Conservation (phyloP, 2,797 vertebrate genomes). For the Hypotaenidia philippensis region DNA sequence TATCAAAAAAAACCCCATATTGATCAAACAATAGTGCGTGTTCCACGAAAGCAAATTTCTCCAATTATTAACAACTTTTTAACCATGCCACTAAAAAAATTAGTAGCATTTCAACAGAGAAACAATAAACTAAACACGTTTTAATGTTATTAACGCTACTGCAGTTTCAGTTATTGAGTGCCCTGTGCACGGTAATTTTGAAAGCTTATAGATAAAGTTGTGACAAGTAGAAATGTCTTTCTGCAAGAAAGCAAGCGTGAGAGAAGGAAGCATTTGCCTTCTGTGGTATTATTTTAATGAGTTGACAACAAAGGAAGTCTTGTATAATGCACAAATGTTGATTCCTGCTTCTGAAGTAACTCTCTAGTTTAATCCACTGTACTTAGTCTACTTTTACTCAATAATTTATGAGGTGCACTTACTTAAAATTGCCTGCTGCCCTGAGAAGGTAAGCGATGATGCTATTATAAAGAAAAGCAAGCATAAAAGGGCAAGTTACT, state of each 20-base stretch:
- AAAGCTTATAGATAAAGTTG: conserved; percentile 24
- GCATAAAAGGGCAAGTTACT: background rate
- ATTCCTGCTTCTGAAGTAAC: conserved; percentile 30
- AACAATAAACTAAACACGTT: background rate
- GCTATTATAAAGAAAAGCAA: background rate
- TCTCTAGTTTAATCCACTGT: conserved; percentile 28
- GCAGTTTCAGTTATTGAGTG: background rate
- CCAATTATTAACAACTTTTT: conserved; percentile 28
- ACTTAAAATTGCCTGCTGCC: conserved; percentile 23
- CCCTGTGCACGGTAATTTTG: background rate
- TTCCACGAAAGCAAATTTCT: conserved; percentile 31
- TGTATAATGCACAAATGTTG: background rate
- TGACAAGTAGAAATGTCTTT: conserved; percentile 23
- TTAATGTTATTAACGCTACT: background rate
- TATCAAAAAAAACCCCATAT: background rate
- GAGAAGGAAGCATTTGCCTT: conserved; percentile 17
- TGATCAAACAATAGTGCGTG: conserved; percentile 14
- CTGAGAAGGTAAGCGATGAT: background rate
- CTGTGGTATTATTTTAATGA: background rate
- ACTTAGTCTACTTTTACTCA: conserved; percentile 24
- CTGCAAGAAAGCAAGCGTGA: background rate
- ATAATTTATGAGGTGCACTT: conserved; percentile 24
- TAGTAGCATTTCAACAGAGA: background rate
- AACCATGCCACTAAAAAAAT: background rate
- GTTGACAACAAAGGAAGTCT: conserved; percentile 26